These are phyloP conservation scores for Machimus rusticus DNA, from an alignment of 2,888 invertebrate genomes.

Conservation along the genomic window DNA sequence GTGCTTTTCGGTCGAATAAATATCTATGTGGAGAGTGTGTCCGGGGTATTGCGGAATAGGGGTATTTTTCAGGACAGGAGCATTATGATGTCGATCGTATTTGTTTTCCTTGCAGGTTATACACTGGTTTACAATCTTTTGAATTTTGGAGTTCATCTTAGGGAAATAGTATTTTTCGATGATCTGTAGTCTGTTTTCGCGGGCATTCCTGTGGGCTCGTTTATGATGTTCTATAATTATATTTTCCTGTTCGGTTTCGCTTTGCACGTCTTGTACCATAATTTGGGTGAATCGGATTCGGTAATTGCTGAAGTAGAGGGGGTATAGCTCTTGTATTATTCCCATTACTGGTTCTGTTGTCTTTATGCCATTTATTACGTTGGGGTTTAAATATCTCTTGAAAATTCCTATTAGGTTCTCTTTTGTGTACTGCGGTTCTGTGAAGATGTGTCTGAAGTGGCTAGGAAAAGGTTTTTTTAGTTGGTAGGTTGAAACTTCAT, in stretches of 20 bases:
- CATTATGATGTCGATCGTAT: conserved; percentile 46
- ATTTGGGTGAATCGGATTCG: background rate
- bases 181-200: conserved; percentile 20
- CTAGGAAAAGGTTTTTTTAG: background rate
- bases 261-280: background rate
- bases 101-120: conserved; percentile 23
- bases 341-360: background rate
- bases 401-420: background rate
- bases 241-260: background rate
- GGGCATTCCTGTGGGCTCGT: background rate
- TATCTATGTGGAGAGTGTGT: conserved; percentile 47
- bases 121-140: background rate
- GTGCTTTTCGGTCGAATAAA: conserved; percentile 43
- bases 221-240: background rate
- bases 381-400: background rate
- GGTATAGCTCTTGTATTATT: background rate
- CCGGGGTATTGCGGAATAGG: conserved; percentile 47
- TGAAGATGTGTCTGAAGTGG: background rate
- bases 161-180: conserved; percentile 6
- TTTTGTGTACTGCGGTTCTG: background rate
- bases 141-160: background rate
- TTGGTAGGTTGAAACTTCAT: background rate
- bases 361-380: background rate
- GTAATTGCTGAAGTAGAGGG: background rate
- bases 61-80: conserved; percentile 36